A percentile compares a stretch with the other conserved stretches of the same genome.
Evolutionary conservation across 1,140 invertebrate genomes (phyloP).

Genomic region (Lanistes nyassanus): DNA sequence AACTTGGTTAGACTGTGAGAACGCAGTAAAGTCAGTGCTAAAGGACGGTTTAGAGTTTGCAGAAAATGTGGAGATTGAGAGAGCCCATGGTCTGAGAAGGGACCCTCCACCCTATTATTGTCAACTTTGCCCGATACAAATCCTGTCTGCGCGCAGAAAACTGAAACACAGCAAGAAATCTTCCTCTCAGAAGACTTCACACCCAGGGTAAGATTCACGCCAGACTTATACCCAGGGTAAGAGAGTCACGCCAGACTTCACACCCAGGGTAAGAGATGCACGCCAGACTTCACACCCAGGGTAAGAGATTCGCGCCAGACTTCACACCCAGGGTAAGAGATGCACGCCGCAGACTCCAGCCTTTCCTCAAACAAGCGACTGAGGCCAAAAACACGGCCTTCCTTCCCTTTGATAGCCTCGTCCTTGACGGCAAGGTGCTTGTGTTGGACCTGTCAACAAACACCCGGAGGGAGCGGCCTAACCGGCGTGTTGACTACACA

Average conservation of each 20-base stretch:
- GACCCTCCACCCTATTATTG: background rate
- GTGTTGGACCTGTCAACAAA: background rate
- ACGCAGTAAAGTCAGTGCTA: background rate
- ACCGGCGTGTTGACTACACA: too few relatives aligned
- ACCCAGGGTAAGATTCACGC: too few relatives aligned
- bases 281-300: too few relatives aligned
- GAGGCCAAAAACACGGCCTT: background rate
- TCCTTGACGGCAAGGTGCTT: background rate
- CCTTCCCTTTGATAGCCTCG: constrained; percentile 1
- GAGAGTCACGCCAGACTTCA: too few relatives aligned
- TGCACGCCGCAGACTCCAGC: background rate
- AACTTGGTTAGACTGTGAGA: background rate
- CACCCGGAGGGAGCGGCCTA: too few relatives aligned
- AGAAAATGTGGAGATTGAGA: background rate
- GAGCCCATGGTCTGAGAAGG: background rate
- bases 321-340: background rate
- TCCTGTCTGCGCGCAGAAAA: background rate
- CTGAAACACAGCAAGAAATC: background rate
- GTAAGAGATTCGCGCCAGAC: too few relatives aligned
- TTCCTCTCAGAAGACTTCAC: background rate
- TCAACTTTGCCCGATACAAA: background rate
- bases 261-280: too few relatives aligned
- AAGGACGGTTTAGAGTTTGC: background rate
- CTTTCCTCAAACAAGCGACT: background rate
- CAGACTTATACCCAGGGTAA: too few relatives aligned